Base-by-base conservation (phyloP, 2,797 vertebrate genomes). In the Pipistrellus pygmaeus region DNA sequence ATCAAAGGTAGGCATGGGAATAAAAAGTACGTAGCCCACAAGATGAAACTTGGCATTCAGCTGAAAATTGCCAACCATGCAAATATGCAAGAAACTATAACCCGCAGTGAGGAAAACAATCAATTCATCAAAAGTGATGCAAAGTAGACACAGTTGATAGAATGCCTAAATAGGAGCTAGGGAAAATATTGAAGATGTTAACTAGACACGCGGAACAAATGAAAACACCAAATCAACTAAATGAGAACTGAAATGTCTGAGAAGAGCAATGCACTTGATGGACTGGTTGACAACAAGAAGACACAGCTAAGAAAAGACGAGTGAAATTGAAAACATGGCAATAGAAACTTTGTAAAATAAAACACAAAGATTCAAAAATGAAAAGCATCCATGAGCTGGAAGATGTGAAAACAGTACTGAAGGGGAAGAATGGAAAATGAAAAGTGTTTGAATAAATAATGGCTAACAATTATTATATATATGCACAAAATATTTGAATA, bases 371-470 rank as follows among this genome's bases (percentile, higher is more conserved):
- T 41, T 64, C 30, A 51, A 14, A 60, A 53, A 14, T 44, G 60
- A 66, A 12, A 62, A 75, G 25, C 32, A 30, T 21, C 41, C 20
- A 3, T 35, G 25, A 81, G 30, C 46, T 81, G 4, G 4, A 41
- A 15, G 15, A 66, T 1, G 23, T 30, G 5, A 35, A 15, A 25
- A 3, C 4, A 18, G 35, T 55, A 21, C 32, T 68, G 12, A 35
- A 76, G 6, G n/a, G 71, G 23, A 88, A 60, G 25, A 20, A 80
- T 4, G 14, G 38, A 75, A 30, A 76, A 21, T 44, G 15, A 78
- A 88, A 75, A 85, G 25, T 15, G 44, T 78, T 81, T 51, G 14
- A 90, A 84, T 55, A 77, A 73, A 95, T 25, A 69, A n/a, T n/a
- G 11, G 5, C 53, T 68, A 20, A 88, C 81, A 27, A 51, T 69